These are phyloP conservation scores for Silvanus unidentatus DNA, from an alignment of 2,888 invertebrate species.

Conservation along the genomic window DNA sequence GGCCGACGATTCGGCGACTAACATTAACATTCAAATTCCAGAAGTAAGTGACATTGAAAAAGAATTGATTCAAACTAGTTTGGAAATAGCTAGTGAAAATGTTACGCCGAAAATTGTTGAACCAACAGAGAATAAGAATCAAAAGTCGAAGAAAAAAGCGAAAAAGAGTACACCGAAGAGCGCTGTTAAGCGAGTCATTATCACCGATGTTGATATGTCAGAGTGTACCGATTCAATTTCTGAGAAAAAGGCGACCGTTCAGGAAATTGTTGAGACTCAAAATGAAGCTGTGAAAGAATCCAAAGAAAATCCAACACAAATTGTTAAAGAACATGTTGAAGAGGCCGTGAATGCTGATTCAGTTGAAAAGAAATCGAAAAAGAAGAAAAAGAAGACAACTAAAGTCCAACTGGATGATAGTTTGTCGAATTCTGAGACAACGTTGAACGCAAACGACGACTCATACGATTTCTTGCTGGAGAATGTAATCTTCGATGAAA, in stretches of 20 bases:
- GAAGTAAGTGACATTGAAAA: slow-evolving; percentile 32
- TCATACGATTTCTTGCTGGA: slow-evolving; percentile 38
- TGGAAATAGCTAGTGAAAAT: background rate
- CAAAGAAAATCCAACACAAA: slow-evolving; percentile 8
- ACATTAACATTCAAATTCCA: slow-evolving; percentile 13
- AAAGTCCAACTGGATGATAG: background rate
- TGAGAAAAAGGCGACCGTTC: slow-evolving; percentile 13
- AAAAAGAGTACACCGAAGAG: slow-evolving; percentile 30
- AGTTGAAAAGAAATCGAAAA: slow-evolving; percentile 27
- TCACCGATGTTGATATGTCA: slow-evolving; percentile 36
- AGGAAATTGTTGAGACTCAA: slow-evolving; percentile 11
- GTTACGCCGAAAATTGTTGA: slow-evolving; percentile 13
- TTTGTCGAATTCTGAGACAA: slow-evolving; percentile 25
- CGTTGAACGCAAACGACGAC: slow-evolving; percentile 28
- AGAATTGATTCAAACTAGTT: slow-evolving; percentile 18
- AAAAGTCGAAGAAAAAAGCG: slow-evolving; percentile 13
- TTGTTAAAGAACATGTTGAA: slow-evolving; percentile 14
- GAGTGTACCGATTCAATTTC: slow-evolving; percentile 10
- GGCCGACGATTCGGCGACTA: background rate
- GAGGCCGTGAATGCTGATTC: slow-evolving; percentile 6
- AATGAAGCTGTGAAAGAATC: slow-evolving; percentile 7
- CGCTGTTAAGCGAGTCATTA: slow-evolving; percentile 33
- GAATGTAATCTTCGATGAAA: slow-evolving; percentile 14
- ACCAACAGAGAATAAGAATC: slow-evolving; percentile 11
- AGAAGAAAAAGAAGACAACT: slow-evolving; percentile 25